Evolutionary conservation across 2,113 vertebrate species (phyloP), one percentile per base, ranked within the genome.

Genomic region (Sterrhoptilus dennistouni): DNA sequence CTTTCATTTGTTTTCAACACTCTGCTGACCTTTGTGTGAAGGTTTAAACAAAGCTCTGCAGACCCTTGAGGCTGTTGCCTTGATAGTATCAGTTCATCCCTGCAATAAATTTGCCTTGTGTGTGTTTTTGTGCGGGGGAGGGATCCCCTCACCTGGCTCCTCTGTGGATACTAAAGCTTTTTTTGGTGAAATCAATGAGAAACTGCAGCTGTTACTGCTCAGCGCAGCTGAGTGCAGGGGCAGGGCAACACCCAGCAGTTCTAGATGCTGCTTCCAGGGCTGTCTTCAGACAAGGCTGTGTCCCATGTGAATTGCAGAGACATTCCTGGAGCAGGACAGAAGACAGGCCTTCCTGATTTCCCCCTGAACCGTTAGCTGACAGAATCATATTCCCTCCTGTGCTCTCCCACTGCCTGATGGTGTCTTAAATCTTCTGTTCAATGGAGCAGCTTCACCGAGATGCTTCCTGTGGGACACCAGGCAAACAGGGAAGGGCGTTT

Each of bases 371-470:
- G 63, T 81, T 33, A 87, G 69, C 84, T 75, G 89, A 28, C 74
- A 82, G 60, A 71, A 78, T 82, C 60, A 16, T 38, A 71, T 42
- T 89, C 95, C 87, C 74, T 94, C 53, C 82, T 79, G 92, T 47
- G 38, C 81, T 84, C 69, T 93, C 69, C 72, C 75, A 8, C 86
- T 5, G 5, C 53, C 69, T 91, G 89, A 91, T 71, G 65, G 38
- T 35, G 72, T 36, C 80, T 91, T 94, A 54, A 89, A 96, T 93
- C 81, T 93, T 89, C 64, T 87, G 92, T 82, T 93, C 81, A 93
- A 75, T 75, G 81, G 78, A 89, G 84, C 65, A 93, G 21, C 92
- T 95, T 93, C 78, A 61, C 52, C 2, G 18, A 89, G 90, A 95
- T 91, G 89, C 60, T 74, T 96, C 93, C 95, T 87, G 59, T 56